Percentiles rank a stretch among this genome's conserved stretches.
These are phyloP conservation scores for Meloidogyne hapla DNA, from an alignment of 1,140 invertebrate genomes.

Conservation along the genomic window DNA sequence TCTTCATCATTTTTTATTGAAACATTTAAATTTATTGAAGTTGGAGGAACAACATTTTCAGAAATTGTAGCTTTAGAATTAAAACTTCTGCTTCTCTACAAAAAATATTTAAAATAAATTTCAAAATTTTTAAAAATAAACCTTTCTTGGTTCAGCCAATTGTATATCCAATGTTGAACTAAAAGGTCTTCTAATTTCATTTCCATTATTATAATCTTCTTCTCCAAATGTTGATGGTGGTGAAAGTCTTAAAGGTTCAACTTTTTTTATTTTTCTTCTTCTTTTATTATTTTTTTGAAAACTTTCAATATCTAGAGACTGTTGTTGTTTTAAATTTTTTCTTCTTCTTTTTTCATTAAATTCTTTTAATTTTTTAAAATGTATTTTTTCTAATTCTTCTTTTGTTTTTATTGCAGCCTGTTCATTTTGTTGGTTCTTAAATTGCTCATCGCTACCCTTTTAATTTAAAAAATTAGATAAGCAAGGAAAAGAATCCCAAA, in stretches of 20 bases:
- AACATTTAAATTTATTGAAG: neutral
- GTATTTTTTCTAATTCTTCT: neutral
- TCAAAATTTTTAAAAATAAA: neutral
- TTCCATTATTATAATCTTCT: neutral
- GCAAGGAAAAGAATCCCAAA: too few species aligned
- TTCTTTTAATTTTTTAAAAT: neutral
- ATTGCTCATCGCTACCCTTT: neutral
- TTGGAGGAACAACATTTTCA: neutral
- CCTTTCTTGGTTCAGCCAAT: neutral
- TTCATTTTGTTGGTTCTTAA: neutral
- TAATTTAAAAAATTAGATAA: neutral
- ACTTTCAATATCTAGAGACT: neutral
- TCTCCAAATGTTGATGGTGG: neutral
- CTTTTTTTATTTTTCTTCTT: neutral
- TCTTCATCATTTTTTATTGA: neutral
- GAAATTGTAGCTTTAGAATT: neutral
- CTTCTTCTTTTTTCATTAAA: neutral
- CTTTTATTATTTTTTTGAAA: neutral
- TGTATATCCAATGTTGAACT: conserved; percentile 1
- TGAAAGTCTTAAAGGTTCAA: neutral
- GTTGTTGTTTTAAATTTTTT: neutral
- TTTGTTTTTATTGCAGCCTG: neutral
- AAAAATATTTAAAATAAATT: neutral
- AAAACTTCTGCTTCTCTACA: neutral
- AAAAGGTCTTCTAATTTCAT: neutral